Evolutionary conservation across 2,888 invertebrate species (phyloP).

Genomic region (Drosophila dives): DNA sequence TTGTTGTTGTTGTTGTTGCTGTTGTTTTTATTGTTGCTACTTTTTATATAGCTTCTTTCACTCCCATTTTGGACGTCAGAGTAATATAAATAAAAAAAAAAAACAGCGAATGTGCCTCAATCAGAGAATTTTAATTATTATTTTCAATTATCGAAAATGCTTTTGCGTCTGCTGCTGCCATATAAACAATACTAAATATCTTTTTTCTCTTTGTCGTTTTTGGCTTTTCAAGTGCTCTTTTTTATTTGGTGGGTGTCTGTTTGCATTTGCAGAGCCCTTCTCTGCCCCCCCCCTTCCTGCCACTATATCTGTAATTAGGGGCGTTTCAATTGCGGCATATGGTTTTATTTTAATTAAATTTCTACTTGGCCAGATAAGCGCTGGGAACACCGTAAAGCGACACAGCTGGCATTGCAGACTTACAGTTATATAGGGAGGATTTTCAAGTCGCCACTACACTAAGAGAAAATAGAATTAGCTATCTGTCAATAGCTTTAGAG

Average conservation of each 20-base stretch:
- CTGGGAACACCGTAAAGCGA: conserved; percentile 7
- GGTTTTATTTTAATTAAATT: conserved; percentile 74
- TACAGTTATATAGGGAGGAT: neutral
- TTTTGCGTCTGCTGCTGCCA: conserved; percentile 62
- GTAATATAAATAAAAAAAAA: neutral
- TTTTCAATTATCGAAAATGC: conserved; percentile 82
- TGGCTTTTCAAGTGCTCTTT: conserved; percentile 60
- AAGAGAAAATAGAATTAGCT: neutral
- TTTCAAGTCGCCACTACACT: conserved; percentile 3
- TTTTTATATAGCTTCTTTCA: conserved; percentile 69
- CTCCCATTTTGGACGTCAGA: conserved; percentile 71
- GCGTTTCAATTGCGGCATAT: conserved; percentile 70
- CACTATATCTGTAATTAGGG: conserved; percentile 37
- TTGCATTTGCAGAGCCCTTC: conserved; percentile 29
- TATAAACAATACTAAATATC: conserved; percentile 20
- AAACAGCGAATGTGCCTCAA: conserved; percentile 52
- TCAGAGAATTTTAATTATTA: conserved; percentile 83
- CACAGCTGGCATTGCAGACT: conserved; percentile 24
- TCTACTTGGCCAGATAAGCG: conserved; percentile 51
- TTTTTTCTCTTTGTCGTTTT: conserved; percentile 15
- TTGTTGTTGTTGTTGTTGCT: conserved; percentile 18
- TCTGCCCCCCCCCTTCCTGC: neutral
- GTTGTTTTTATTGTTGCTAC: conserved; percentile 15
- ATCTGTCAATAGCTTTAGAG: neutral
- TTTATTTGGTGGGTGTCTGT: conserved; percentile 16